Base-by-base conservation (phyloP, 2,888 invertebrate genomes). In the Ormyrus thymus region DNA sequence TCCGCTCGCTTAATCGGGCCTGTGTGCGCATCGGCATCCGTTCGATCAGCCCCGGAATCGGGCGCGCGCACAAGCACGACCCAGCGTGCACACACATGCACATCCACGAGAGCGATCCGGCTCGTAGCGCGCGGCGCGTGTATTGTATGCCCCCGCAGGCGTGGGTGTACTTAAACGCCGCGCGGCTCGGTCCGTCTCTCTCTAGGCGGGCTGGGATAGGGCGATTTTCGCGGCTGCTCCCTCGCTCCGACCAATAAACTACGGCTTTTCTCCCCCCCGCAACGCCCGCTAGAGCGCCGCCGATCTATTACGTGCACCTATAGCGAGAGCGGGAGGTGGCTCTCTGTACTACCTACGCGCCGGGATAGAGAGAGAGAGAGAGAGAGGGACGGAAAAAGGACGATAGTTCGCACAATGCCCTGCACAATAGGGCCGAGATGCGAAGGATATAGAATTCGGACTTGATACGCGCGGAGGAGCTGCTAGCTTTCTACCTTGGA, bases 221-320 rank as follows among this genome's bases (percentile, higher is more conserved):
- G 69, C 76, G 78, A 78, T 78, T 81, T 81, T 81, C 81, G 81
- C 81, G 64, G 72, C 76, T 45, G 72, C 81, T 81, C 81, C 78
- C 69, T 51, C 75, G 76, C 72, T 45, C 50, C 78, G 76, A 55
- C 81, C 81, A 81, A 81, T 81, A 69, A 72, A 78, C 69, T 76
- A 58, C 72, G 53, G 56, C 58, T 13, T 48, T 59, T 56, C 50
- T 61, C n/a, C 64, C 61, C 62, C 51, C 53, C 59, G 50, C 43
- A 9, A 6, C 51, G n/a, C 56, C 62, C n/a, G 65, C 55, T 29
- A 11, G 29, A 46, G 13, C 64, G 8, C 8, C 58, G 55, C 2
- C 75, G 68, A 72, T 76, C 71, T 72, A 76, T 68, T 72, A 79
- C 65, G 64, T 64, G 79, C 69, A 46, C 62, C 66, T 68, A 68